Conservation (phyloP, 64 coral and sea anemone species). For the Hydrozoanthus tunicans region DNA sequence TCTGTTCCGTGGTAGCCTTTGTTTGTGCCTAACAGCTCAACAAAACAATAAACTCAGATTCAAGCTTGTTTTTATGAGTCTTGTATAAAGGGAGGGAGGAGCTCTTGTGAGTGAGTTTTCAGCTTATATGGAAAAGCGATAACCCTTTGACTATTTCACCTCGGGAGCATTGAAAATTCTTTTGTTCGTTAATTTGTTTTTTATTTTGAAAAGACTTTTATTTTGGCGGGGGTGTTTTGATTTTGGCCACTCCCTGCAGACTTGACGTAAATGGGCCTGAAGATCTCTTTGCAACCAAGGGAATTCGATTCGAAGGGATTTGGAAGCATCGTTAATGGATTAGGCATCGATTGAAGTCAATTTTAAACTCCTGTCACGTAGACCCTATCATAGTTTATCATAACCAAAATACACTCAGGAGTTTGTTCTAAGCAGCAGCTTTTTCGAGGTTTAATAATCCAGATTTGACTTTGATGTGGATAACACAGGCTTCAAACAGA, state of each 20-base stretch:
- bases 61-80: not conserved
- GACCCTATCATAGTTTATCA: not conserved
- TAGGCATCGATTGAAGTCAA: not conserved
- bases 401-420: too few species aligned
- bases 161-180: not conserved
- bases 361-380: not conserved
- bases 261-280: not conserved
- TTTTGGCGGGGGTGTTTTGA: not conserved
- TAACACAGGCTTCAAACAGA: too few species aligned
- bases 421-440: not conserved
- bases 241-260: not conserved
- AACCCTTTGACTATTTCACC: not conserved
- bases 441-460: too few species aligned
- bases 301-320: not conserved
- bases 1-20: not conserved
- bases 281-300: not conserved
- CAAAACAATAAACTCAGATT: not conserved
- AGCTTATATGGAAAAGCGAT: conserved; percentile 45
- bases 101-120: not conserved
- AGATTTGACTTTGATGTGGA: too few species aligned
- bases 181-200: conserved; percentile 43
- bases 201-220: not conserved
- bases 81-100: not conserved
- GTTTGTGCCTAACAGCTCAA: not conserved
- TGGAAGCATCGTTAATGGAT: not conserved